Evolutionary conservation across 2,797 vertebrate species (phyloP).

Genomic region (Silurus aristotelis): DNA sequence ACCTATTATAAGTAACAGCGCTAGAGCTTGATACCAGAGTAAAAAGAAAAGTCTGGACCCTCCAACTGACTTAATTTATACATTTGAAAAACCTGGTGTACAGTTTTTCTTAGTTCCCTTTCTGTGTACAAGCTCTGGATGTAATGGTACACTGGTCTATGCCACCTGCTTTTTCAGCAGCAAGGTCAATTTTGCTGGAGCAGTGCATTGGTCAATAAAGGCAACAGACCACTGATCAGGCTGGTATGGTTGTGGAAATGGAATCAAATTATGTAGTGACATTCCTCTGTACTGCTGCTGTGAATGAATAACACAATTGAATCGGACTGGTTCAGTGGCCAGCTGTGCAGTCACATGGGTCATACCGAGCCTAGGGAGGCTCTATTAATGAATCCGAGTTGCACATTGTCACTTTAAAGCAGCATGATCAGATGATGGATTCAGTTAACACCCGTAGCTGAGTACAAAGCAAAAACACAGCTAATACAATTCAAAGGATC

Average conservation of each 20-base stretch:
- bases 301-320: slow-evolving; percentile 50
- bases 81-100: not conserved
- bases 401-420: slow-evolving; percentile 44
- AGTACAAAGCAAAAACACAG: slow-evolving; percentile 9
- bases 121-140: slow-evolving; percentile 18
- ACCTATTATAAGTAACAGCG: not conserved
- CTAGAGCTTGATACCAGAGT: not conserved
- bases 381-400: slow-evolving; percentile 44
- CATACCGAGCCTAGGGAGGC: slow-evolving; percentile 7
- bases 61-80: not conserved
- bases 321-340: slow-evolving; percentile 23
- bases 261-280: slow-evolving; percentile 46
- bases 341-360: slow-evolving; percentile 15
- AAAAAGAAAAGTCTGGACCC: not conserved
- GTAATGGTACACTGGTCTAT: slow-evolving; percentile 67
- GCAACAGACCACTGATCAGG: slow-evolving; percentile 47
- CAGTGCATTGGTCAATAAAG: slow-evolving; percentile 39
- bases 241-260: slow-evolving; percentile 48
- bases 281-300: slow-evolving; percentile 33
- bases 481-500: slow-evolving; percentile 13
- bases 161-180: slow-evolving; percentile 58
- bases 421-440: slow-evolving; percentile 16
- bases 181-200: slow-evolving; percentile 66
- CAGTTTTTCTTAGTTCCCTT: not conserved
- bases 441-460: slow-evolving; percentile 13